Conservation (phyloP, 1,140 invertebrate genomes). For the Paramacrobiotus metropolitanus region DNA sequence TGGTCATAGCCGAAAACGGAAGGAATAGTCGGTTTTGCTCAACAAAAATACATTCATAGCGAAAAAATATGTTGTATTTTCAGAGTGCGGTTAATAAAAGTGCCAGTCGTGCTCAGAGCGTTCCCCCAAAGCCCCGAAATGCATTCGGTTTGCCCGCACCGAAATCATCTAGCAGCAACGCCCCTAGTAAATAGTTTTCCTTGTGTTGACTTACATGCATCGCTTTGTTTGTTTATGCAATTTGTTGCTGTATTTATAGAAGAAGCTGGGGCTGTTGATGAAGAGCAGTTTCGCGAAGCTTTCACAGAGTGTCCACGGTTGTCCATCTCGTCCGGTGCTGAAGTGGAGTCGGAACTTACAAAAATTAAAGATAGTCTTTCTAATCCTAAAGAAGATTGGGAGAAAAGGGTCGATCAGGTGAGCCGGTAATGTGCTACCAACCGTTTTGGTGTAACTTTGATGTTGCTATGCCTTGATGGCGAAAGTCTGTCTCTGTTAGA, state of each 20-base stretch:
- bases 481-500: not conserved
- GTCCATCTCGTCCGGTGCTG: conserved; percentile 49
- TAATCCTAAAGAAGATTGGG: conserved; percentile 67
- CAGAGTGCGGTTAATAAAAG: not conserved
- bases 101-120: not conserved
- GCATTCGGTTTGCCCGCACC: not conserved
- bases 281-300: conserved; percentile 55
- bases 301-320: conserved; percentile 38
- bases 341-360: conserved; percentile 56
- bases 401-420: conserved; percentile 64
- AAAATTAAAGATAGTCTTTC: conserved; percentile 46
- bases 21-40: too few species aligned
- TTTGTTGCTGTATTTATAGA: conserved; percentile 6
- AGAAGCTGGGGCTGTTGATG: conserved; percentile 60
- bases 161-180: not conserved
- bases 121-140: not conserved
- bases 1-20: too few species aligned
- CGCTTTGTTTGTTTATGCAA: not conserved
- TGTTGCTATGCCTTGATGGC: too few species aligned
- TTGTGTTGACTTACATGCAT: not conserved
- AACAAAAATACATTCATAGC: too few species aligned
- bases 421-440: conserved; percentile 19
- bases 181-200: not conserved
- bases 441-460: too few species aligned
- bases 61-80: not conserved